A percentile compares a stretch with the other conserved stretches of the same genome.
phyloP scores from a whole-genome alignment of 92 coral and sea anemone genomes.

The Epizoanthus ramosus region DNA sequence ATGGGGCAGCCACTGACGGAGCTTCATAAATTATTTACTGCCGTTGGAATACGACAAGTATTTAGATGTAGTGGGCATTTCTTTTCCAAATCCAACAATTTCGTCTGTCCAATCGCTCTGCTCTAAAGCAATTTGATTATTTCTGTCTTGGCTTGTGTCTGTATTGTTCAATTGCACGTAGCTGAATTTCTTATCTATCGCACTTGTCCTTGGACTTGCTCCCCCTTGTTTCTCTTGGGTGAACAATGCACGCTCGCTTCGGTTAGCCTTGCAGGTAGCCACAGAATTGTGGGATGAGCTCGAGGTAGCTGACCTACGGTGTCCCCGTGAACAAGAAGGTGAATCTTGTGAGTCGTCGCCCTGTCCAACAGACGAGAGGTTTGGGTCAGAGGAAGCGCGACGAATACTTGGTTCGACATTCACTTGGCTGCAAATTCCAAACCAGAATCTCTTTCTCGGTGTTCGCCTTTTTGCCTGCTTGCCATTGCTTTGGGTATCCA shows the following conservation, averaged over 20 bases:
- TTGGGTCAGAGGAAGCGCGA: not conserved
- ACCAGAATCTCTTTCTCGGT: not conserved
- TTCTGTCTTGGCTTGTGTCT: not conserved
- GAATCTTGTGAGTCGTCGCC: not conserved
- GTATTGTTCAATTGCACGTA: not conserved
- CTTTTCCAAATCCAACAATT: not conserved
- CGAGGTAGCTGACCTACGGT: not conserved
- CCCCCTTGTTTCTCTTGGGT: not conserved
- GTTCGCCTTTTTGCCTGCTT: not conserved
- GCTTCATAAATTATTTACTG: not conserved
- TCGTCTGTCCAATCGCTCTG: not conserved
- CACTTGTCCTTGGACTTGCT: not conserved
- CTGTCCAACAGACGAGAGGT: not conserved
- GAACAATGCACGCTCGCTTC: not conserved
- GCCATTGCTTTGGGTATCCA: not conserved
- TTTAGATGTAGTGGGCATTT: not conserved
- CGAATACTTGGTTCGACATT: not conserved
- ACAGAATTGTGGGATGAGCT: not conserved
- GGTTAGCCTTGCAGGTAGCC: not conserved
- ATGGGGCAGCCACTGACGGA: too few species aligned
- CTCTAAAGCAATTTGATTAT: not conserved
- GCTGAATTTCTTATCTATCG: not conserved
- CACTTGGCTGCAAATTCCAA: not conserved
- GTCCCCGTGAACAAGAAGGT: not conserved
- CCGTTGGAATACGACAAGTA: not conserved